Conservation (phyloP, 2,113 vertebrate species). For the Cricetomys ansorgei region DNA sequence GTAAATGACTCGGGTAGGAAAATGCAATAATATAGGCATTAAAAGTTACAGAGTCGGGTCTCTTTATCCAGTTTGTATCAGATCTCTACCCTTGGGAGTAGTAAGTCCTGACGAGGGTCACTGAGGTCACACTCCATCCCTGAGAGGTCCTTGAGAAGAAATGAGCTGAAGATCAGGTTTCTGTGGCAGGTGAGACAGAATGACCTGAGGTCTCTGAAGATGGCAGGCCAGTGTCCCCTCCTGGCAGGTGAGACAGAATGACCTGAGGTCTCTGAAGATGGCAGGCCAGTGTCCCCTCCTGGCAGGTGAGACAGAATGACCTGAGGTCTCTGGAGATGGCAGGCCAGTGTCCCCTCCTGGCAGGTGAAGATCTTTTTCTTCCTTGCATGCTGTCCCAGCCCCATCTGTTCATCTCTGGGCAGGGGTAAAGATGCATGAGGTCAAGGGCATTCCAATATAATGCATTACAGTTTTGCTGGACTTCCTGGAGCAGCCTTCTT, state of each 20-base stretch:
- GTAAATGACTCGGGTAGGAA: constrained; percentile 18
- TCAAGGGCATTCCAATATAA: constrained; percentile 72
- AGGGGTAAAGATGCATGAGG: constrained; percentile 81
- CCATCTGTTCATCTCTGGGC: constrained; percentile 85
- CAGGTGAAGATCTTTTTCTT: constrained; percentile 69
- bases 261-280: constrained; percentile 68
- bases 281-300: constrained; percentile 72
- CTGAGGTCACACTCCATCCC: background rate
- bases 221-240: constrained; percentile 71
- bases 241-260: constrained; percentile 66
- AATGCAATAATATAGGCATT: background rate
- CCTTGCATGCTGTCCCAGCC: constrained; percentile 74
- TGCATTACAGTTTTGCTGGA: constrained; percentile 75
- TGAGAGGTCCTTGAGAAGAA: constrained; percentile 79
- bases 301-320: constrained; percentile 66
- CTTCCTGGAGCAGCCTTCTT: constrained; percentile 76
- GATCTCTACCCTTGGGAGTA: constrained; percentile 51
- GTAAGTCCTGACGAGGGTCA: constrained; percentile 13
- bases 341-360: constrained; percentile 77
- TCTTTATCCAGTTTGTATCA: constrained; percentile 50
- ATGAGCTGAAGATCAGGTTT: constrained; percentile 72
- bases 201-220: constrained; percentile 71
- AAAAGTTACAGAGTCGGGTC: constrained; percentile 12
- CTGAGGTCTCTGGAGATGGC: constrained; percentile 67
- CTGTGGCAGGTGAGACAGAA: constrained; percentile 62